Percentiles rank a stretch among this genome's conserved stretches.
phyloP scores from a whole-genome alignment of 2,888 invertebrate species.

The Dendrolimus houi region DNA sequence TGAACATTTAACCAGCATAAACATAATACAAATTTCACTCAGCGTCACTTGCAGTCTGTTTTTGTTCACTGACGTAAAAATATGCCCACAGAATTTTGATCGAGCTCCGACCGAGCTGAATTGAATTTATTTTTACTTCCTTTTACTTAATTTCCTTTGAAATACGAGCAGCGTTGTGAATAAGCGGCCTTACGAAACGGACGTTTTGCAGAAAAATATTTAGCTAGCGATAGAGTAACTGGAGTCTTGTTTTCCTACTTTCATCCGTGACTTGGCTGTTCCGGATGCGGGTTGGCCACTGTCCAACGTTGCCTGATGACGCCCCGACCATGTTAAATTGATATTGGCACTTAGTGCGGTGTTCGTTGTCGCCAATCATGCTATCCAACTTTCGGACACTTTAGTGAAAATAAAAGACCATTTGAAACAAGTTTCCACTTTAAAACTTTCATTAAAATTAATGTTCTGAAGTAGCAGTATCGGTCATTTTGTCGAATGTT shows the following conservation, averaged over 20 bases:
- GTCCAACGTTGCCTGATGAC: conserved; percentile 49
- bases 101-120: not conserved
- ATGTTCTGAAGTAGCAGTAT: not conserved
- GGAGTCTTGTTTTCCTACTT: conserved; percentile 37
- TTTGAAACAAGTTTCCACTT: conserved; percentile 4
- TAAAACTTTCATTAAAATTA: conserved; percentile 8
- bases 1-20: not conserved
- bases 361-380: conserved; percentile 34
- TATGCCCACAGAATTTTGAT: not conserved
- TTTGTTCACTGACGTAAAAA: not conserved
- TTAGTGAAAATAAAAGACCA: conserved; percentile 12
- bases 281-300: conserved; percentile 30
- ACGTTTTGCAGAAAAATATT: conserved; percentile 19
- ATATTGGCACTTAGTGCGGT: conserved; percentile 53
- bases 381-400: conserved; percentile 23
- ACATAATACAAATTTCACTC: conserved; percentile 9
- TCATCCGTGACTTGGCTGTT: conserved; percentile 37
- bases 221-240: conserved; percentile 25
- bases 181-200: not conserved
- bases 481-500: too few species aligned
- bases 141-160: not conserved
- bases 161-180: not conserved
- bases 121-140: not conserved
- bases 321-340: conserved; percentile 55
- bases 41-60: not conserved